Conservation (phyloP, 2,888 invertebrate genomes). For the Aproaerema taeniolella region DNA sequence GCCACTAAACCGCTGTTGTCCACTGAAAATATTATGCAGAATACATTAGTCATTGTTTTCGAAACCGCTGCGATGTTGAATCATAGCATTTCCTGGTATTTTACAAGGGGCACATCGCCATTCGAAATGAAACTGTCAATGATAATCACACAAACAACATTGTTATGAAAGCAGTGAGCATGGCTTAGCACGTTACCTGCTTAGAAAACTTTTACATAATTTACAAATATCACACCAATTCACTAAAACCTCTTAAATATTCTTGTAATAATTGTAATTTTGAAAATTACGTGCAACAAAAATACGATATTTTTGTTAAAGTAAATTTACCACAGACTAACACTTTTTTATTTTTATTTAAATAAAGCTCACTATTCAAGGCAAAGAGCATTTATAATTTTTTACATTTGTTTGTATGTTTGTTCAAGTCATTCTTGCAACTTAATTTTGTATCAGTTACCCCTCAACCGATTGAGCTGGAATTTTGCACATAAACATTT, state of each 20-base stretch:
- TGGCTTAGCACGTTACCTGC: slow-evolving; percentile 41
- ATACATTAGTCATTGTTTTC: slow-evolving; percentile 58
- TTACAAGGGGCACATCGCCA: slow-evolving; percentile 65
- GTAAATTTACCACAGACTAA: slow-evolving; percentile 40
- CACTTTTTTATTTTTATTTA: not conserved
- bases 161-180: slow-evolving; percentile 22
- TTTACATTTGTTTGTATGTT: too few relatives aligned
- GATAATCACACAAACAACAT: slow-evolving; percentile 59
- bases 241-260: slow-evolving; percentile 36
- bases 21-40: slow-evolving; percentile 56
- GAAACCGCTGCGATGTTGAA: slow-evolving; percentile 56
- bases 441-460: too few relatives aligned
- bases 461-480: too few relatives aligned
- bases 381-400: too few relatives aligned
- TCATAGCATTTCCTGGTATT: slow-evolving; percentile 78
- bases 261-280: slow-evolving; percentile 56
- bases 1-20: slow-evolving; percentile 44
- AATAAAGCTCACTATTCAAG: not conserved
- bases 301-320: slow-evolving; percentile 29
- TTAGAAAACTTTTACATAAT: slow-evolving; percentile 47
- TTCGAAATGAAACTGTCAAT: slow-evolving; percentile 67
- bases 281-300: slow-evolving; percentile 69
- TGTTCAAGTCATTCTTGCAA: too few relatives aligned
- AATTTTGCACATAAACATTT: too few relatives aligned
- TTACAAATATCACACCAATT: slow-evolving; percentile 30